phyloP scores from a whole-genome alignment of 2,113 vertebrate species.

The Leucoraja erinaceus region DNA sequence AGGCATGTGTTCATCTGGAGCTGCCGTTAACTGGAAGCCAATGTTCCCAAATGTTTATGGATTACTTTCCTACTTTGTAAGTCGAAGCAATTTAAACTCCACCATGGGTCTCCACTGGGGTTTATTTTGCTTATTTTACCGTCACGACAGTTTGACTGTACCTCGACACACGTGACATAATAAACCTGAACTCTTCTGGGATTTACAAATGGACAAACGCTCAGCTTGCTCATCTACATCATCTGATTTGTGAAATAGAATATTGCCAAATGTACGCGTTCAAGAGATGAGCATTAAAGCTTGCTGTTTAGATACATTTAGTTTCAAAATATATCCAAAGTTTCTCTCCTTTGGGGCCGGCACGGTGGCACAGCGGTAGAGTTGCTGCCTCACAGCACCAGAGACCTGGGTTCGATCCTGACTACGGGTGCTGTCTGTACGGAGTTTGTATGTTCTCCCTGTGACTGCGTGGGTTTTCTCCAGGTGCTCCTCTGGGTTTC shows the following conservation, averaged over 20 bases:
- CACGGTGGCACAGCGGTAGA: too few relatives aligned
- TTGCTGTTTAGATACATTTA: background rate
- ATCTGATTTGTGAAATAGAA: background rate
- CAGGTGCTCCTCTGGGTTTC: too few relatives aligned
- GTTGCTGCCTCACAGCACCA: too few relatives aligned
- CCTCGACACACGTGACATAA: too few relatives aligned
- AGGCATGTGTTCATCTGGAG: background rate
- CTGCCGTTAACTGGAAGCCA: background rate
- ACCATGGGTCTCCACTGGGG: background rate
- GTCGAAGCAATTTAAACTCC: background rate
- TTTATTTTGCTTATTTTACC: background rate
- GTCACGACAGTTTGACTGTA: background rate
- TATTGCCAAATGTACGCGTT: background rate
- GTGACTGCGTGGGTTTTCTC: too few relatives aligned
- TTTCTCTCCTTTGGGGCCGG: background rate
- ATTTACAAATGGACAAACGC: background rate
- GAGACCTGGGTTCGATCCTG: too few relatives aligned
- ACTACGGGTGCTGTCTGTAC: too few relatives aligned
- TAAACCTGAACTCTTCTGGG: background rate
- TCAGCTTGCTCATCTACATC: background rate
- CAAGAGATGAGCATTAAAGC: background rate
- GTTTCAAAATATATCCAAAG: background rate
- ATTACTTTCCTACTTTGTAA: background rate
- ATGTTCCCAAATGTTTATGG: background rate
- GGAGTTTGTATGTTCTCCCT: too few relatives aligned